These are phyloP conservation scores for Pomatostomus ruficeps DNA, from an alignment of 2,113 vertebrate genomes.

Conservation along the genomic window DNA sequence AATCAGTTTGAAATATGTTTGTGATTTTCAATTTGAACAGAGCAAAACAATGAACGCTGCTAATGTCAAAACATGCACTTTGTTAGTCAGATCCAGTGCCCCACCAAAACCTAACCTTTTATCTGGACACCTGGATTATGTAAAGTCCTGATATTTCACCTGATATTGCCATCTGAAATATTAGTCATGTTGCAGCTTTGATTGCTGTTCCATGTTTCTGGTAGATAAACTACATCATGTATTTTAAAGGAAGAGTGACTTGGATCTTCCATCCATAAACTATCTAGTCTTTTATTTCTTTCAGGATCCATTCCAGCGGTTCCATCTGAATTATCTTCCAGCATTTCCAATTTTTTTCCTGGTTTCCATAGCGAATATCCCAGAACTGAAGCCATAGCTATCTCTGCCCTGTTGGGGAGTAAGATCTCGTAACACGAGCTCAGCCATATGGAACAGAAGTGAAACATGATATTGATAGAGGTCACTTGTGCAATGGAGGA, in stretches of 20 bases:
- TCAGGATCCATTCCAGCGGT: neutral
- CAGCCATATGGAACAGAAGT: neutral
- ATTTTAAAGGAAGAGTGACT: neutral
- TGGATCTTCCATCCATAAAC: neutral
- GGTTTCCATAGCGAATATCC: neutral
- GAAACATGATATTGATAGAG: neutral
- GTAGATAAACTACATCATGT: neutral
- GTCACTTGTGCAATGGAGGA: neutral
- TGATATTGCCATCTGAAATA: neutral
- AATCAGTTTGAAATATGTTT: neutral
- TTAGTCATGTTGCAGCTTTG: neutral
- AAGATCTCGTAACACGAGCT: neutral
- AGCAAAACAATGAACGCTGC: neutral
- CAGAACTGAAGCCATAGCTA: neutral
- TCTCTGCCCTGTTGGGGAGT: neutral
- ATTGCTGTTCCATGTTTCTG: neutral
- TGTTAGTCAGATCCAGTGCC: neutral
- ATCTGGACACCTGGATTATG: neutral
- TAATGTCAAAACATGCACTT: neutral
- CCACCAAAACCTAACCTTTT: neutral
- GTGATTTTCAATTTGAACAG: neutral
- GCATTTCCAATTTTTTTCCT: neutral
- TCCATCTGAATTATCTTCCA: neutral
- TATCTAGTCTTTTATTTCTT: neutral
- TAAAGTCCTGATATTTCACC: neutral